Base-by-base conservation (phyloP, 2,888 invertebrate genomes). In the Abrostola triplasia region DNA sequence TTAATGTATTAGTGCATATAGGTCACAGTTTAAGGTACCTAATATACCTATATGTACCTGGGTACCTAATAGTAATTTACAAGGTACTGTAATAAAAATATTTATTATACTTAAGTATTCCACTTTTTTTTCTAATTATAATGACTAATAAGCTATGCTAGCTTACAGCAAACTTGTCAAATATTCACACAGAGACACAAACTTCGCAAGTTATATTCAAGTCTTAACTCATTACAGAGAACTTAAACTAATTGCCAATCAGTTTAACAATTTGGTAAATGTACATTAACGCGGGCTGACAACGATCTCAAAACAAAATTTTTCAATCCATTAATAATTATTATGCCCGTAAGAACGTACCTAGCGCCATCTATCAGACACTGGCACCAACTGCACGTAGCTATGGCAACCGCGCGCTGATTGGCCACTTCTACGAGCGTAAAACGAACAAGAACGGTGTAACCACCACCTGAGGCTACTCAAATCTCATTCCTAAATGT, bases 371-470 rank as follows among this genome's bases (percentile, higher is more conserved):
- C 94, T 94, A 85, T 82, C 83, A 77, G 70, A 57, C 65, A 65
- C 70, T 71, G 57, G 79, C 67, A 78, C 67, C 75, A 87, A 84
- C 84, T 70, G 52, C 70, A 52, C 87, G 93, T 92, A 82, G 88
- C 86, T 84, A 92, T 92, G 87, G 91, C 86, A 90, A 94, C 94
- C 87, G 86, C 76, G 80, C 89, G 86, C 90, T 93, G 90, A 93
- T 93, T 93, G 92, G 93, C 93, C 90, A 90, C 92, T 92, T 91
- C 87, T 81, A 64, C 71, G 56, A 66, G 60, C 70, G 70, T 67
- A 64, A 64, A 65, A 67, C 83, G 70, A 64, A 61, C 59, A 82
- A 74, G 73, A 90, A 87, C 78, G 86, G 59, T 73, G 73, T 83
- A 91, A 90, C 86, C 79, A 69, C 80, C 84, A 67, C 64, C 50